Base-by-base conservation (phyloP, 2,113 vertebrate genomes). In the Channa maculata region DNA sequence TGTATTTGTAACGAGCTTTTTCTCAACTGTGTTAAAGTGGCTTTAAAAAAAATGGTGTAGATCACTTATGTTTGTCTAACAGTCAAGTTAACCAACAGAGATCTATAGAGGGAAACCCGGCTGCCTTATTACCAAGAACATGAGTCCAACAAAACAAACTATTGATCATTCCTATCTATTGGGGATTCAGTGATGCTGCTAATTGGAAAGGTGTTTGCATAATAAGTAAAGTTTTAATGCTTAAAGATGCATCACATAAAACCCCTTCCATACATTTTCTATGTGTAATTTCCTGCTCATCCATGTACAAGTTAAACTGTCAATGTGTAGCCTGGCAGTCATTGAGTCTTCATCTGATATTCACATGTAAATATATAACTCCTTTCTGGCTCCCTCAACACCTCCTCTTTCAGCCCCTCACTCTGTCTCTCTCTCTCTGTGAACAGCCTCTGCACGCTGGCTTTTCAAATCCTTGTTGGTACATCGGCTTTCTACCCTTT, bases 391-490 rank as follows among this genome's bases (percentile, higher is more conserved):
- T 46, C 57, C 60, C 39, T 54, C 51, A 51, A 5, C 9, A 2
- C 57, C 50, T 34, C 53, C n/a, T 52, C n/a, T 59, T 13, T 37
- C 33, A 50, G 33, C 12, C 7, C 46, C 33, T 63, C 44, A 48
- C 33, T 57, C 59, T 72, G 51, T 84, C 62, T 71, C 14, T 64
- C 73, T 48, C 72, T 77, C 74, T 65, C 60, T 65, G 60, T 69
- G 69, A 70, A 71, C 80, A 80, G 80, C 69, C 68, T 69, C 85
- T 59, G 55, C 75, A 71, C 75, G 53, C 12, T 60, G 63, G 79
- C 85, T 83, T 87, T 89, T 80, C 71, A 88, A 82, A 81, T 68
- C 77, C 71, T 84, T 78, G 77, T 89, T 89, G 76, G 82, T 76
- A 83, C 84, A 85, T 84, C 78, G 82, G 82, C 78, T 72, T 81